Base-by-base conservation (phyloP, 2,113 vertebrate species). In the Taurulus bubalis region DNA sequence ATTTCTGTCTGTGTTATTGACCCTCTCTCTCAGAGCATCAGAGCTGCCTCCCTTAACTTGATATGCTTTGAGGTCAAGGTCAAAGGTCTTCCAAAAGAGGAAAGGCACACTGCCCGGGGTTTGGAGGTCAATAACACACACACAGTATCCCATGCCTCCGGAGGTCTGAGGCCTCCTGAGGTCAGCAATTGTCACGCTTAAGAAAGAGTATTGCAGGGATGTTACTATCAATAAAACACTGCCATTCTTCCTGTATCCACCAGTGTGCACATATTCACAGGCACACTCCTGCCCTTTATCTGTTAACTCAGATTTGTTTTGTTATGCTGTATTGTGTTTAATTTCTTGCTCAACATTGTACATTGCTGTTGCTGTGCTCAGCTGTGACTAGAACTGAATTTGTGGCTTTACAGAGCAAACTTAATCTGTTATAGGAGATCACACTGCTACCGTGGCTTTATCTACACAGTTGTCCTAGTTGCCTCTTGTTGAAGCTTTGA, bases 71-170 rank as follows among this genome's bases (percentile, higher is more conserved):
- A 53, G 71, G 66, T 84, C 82, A 89, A 79, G 73, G 80, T 81
- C 84, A 89, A 70, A 87, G 84, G 84, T 88, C 83, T 62, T 66
- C 63, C 74, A 70, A 88, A 83, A 90, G 79, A 86, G 83, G 82
- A 91, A 93, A 86, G 72, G 66, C 60, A 60, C 68, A 68, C 67
- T 56, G 75, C 24, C 24, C 38, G 1, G 69, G 42, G 72, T 80
- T 47, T 34, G 24, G 36, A 38, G 55, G 51, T 85, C 63, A 79
- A 36, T 80, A 81, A 80, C 85, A 77, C 24, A 77, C 24, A 60
- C 68, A 76, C 67, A 77, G 42, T 67, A 68, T 82, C 65, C 40
- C 22, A 67, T 66, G 72, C 49, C 18, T 79, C 75, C 56, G 75
- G 32, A 75, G 83, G 72, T 78, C 80, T 32, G 30, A 32, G 30